Conservation (phyloP, 2,797 vertebrate genomes). For the Lacerta agilis region DNA sequence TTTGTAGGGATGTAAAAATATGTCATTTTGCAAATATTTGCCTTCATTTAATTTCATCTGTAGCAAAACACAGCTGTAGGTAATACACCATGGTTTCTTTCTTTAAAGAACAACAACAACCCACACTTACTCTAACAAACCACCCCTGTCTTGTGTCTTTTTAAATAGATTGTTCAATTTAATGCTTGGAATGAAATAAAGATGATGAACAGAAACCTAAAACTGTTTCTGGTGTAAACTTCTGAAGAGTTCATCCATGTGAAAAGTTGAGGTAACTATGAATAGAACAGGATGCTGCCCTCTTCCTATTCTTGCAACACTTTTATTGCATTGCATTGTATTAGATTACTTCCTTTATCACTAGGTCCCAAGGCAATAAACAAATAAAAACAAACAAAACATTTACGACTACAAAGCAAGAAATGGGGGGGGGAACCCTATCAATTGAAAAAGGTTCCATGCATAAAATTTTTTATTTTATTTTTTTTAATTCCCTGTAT, state of each 20-base stretch:
- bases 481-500: too few relatives aligned
- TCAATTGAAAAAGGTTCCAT: too few relatives aligned
- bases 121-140: not conserved
- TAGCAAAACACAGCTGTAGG: conserved; percentile 56
- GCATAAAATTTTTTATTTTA: too few relatives aligned
- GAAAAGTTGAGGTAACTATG: not conserved
- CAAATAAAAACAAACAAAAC: too few relatives aligned
- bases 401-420: too few relatives aligned
- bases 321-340: too few relatives aligned
- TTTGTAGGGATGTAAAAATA: conserved; percentile 64
- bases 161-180: not conserved
- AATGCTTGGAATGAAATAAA: not conserved
- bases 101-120: not conserved
- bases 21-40: conserved; percentile 64
- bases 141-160: not conserved
- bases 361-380: too few relatives aligned
- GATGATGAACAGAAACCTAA: not conserved
- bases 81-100: conserved; percentile 2
- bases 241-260: not conserved
- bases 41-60: conserved; percentile 65
- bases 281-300: not conserved
- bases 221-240: not conserved
- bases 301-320: not conserved
- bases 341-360: too few relatives aligned
- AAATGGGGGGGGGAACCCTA: too few relatives aligned